Base-by-base conservation (phyloP, 2,888 invertebrate genomes). In the Rapana venosa region DNA sequence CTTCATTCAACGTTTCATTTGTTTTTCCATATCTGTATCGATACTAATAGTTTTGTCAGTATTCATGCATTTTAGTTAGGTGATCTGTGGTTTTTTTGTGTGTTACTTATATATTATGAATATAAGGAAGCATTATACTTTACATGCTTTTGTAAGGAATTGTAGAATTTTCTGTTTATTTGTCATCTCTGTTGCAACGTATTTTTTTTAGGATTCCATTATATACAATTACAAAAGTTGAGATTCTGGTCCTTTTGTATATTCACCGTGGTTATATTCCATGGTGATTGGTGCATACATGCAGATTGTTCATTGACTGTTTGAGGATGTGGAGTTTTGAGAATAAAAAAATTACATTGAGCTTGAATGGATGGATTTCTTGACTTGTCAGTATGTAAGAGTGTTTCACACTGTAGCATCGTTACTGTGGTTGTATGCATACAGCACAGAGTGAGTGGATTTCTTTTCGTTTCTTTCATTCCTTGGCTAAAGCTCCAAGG, bases 311-410 rank as follows among this genome's bases (percentile, higher is more conserved):
- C 17, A 47, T 83, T 83, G 81, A 83, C 47, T 83, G 81, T 83
- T 83, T 47, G 47, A 83, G 81, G 81, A 83, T 47, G 81, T 83
- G 81, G 47, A 83, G 81, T 83, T 83, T 83, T 83, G 36, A 83
- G 47, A 83, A 83, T 83, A 83, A 83, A 74, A 83, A 36, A 83
- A 47, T 47, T 83, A 83, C 77, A 79, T 83, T 83, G 81, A 83
- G 47, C 36, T 47, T 47, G 47, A 47, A 2, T 47, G 47, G 47
- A 66, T 66, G 66, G 66, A 2, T 17, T 17, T 22, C 74, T 61
- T 22, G 74, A 8, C n/a, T 74, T 74, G 74, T 74, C 1, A 11
- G n/a, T 74, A 61, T n/a, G 74, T 74, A n/a, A 74, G 1, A 8
- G 22, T 47, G 47, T 47, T 2, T 5, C 2, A 47, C 47, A 47